Conservation (phyloP, 2,888 invertebrate genomes). For the Euproctis similis region DNA sequence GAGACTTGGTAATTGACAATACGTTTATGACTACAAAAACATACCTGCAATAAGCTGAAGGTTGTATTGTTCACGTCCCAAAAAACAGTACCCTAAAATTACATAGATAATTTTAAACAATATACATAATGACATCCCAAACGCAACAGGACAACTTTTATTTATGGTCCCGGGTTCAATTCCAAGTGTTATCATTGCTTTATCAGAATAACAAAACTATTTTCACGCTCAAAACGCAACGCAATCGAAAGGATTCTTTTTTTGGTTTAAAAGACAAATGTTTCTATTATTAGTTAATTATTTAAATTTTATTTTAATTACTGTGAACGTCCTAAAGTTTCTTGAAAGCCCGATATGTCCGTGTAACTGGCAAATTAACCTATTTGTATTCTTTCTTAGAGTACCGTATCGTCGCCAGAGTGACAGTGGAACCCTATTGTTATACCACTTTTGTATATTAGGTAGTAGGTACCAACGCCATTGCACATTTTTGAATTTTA, state of each 20-base stretch:
- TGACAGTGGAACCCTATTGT: no score
- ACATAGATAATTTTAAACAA: conserved; percentile 33
- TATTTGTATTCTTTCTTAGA: conserved; percentile 20
- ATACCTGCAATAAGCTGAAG: no score
- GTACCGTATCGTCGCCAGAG: no score
- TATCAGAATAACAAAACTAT: conserved; percentile 34
- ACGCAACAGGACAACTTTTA: conserved; percentile 19
- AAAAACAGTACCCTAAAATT: no score
- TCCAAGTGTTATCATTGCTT: no score
- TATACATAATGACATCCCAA: conserved; percentile 26
- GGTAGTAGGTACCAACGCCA: no score
- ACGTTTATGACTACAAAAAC: no score
- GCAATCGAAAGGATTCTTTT: conserved; percentile 29
- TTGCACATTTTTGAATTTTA: no score
- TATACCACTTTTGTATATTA: no score
- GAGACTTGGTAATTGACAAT: no score
- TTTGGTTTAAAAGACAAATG: conserved; percentile 45
- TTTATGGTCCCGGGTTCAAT: conserved; percentile 18
- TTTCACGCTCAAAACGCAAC: conserved; percentile 31
- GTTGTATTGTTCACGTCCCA: no score
- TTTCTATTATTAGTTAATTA: conserved; percentile 39
- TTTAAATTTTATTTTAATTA: conserved; percentile 37
- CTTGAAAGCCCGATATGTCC: conserved; percentile 29
- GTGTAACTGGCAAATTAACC: conserved; percentile 18
- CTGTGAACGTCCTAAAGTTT: conserved; percentile 23